Percentiles rank a stretch among this genome's conserved stretches.
phyloP scores from a whole-genome alignment of 1,140 invertebrate genomes.

The Zaprionus ornatus region DNA sequence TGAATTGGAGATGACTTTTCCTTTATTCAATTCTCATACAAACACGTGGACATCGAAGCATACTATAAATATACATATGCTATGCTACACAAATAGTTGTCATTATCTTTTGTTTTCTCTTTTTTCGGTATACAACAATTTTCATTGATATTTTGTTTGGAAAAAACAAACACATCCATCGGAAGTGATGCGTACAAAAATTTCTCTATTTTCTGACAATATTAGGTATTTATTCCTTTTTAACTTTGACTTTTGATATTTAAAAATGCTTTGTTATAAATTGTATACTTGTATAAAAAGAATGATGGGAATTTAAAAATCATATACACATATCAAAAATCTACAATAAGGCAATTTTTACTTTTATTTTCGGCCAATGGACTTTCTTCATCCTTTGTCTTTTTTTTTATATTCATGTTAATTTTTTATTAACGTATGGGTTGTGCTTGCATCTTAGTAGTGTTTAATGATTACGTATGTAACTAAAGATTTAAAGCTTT shows the following conservation, averaged over 20 bases:
- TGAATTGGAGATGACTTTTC: neutral
- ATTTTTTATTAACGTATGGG: constrained; percentile 26
- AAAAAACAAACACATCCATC: constrained; percentile 22
- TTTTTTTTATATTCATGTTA: constrained; percentile 1
- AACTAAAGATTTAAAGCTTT: constrained; percentile 39
- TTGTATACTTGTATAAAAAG: constrained; percentile 21
- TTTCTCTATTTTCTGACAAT: constrained; percentile 11
- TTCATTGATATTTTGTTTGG: constrained; percentile 34
- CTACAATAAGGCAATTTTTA: constrained; percentile 67
- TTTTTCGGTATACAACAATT: constrained; percentile 34
- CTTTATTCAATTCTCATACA: constrained; percentile 28
- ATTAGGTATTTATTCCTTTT: constrained; percentile 4
- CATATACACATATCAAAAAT: constrained; percentile 69
- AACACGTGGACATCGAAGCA: constrained; percentile 37
- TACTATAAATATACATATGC: neutral
- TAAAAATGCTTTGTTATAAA: constrained; percentile 41
- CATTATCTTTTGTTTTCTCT: constrained; percentile 12
- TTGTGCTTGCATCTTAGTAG: neutral
- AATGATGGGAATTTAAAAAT: constrained; percentile 41
- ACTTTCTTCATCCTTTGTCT: constrained; percentile 26
- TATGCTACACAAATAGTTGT: constrained; percentile 26
- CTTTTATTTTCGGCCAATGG: constrained; percentile 29
- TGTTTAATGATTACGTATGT: neutral
- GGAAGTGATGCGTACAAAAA: constrained; percentile 32
- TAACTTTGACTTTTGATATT: constrained; percentile 34